These are phyloP conservation scores for Apogon hyalosoma DNA, from an alignment of 2,797 vertebrate genomes.

Conservation along the genomic window DNA sequence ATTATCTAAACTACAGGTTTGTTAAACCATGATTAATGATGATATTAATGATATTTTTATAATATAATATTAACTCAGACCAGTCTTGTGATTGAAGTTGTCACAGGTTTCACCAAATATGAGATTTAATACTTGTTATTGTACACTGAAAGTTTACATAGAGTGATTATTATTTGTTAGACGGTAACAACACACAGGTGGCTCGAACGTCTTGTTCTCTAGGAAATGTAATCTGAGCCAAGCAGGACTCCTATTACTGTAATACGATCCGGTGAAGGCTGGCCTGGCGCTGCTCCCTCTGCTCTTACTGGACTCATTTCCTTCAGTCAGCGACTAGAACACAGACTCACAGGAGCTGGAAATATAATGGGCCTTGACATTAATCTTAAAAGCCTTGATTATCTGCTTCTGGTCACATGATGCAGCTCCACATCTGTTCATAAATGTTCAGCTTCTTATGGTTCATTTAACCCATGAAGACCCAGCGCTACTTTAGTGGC, in stretches of 20 bases:
- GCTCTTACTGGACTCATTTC: conserved; percentile 20
- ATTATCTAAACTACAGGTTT: neutral
- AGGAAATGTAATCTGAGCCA: neutral
- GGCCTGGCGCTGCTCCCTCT: conserved; percentile 1
- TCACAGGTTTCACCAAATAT: too few species aligned
- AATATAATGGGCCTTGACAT: conserved; percentile 13
- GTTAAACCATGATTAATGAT: neutral
- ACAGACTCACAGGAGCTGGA: conserved; percentile 10
- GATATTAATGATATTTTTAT: too few species aligned
- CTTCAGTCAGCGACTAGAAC: conserved; percentile 10
- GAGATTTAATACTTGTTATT: neutral
- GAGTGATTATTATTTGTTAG: neutral
- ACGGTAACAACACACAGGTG: conserved; percentile 1
- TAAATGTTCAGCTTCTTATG: neutral
- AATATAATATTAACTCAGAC: too few species aligned
- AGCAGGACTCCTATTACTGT: conserved; percentile 63
- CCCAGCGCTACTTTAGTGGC: too few species aligned
- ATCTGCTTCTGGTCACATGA: conserved; percentile 10
- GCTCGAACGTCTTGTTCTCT: conserved; percentile 11
- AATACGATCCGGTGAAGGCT: conserved; percentile 47
- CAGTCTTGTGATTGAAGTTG: too few species aligned
- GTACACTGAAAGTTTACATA: neutral
- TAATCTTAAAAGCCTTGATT: conserved; percentile 15
- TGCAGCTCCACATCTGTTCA: conserved; percentile 1
- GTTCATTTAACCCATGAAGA: neutral